Evolutionary conservation across 2,888 invertebrate genomes (phyloP).

Genomic region (Heteromurus nitidus): DNA sequence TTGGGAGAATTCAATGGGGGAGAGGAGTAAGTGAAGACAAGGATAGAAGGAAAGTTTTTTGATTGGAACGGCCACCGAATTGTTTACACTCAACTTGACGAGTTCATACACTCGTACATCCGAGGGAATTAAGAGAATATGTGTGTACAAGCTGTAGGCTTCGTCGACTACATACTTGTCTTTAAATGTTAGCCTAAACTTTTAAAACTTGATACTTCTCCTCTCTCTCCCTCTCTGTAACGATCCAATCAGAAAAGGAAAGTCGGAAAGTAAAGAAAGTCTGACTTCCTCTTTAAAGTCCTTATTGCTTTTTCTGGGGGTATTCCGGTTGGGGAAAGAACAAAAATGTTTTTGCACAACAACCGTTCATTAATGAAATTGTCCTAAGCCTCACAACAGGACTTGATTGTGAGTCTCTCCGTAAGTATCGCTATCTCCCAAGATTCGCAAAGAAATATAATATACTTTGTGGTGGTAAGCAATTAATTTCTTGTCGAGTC

Average conservation of each 20-base stretch:
- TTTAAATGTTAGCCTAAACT: neutral
- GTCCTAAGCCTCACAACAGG: slow-evolving; percentile 24
- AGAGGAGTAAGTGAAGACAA: neutral
- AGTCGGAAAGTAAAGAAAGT: neutral
- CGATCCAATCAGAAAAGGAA: neutral
- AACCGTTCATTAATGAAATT: slow-evolving; percentile 1
- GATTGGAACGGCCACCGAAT: neutral
- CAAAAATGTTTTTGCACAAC: neutral
- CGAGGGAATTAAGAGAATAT: neutral
- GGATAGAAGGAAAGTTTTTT: neutral
- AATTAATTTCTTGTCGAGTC: too few relatives aligned
- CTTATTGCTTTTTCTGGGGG: too few relatives aligned
- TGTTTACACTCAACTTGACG: neutral
- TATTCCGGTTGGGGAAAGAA: too few relatives aligned
- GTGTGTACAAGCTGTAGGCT: too few relatives aligned
- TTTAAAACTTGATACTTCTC: neutral
- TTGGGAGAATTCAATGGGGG: neutral
- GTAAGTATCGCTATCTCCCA: too few relatives aligned
- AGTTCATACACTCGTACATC: neutral
- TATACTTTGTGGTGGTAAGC: too few relatives aligned
- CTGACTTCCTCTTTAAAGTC: neutral
- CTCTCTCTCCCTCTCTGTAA: neutral
- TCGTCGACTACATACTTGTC: neutral
- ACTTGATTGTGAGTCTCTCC: too few relatives aligned
- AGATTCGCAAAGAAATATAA: too few relatives aligned